A percentile compares a stretch with the other conserved stretches of the same genome.
phyloP scores from a whole-genome alignment of 1,140 invertebrate species.

The Melanaphis sacchari region DNA sequence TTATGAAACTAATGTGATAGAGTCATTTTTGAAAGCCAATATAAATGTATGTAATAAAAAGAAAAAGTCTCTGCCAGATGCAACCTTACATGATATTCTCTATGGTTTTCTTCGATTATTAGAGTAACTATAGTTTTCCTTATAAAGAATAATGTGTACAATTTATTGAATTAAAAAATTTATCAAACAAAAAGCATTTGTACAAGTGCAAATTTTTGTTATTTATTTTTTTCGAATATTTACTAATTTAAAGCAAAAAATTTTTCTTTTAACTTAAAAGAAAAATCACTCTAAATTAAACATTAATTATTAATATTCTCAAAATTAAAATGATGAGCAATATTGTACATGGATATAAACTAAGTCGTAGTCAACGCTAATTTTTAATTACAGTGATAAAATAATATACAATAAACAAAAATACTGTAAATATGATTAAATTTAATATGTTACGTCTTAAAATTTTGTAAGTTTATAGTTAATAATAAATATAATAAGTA shows the following conservation, averaged over 20 bases:
- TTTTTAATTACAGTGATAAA: no score
- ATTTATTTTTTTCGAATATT: neutral
- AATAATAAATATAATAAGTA: no score
- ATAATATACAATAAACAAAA: neutral
- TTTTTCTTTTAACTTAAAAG: neutral
- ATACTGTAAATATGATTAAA: neutral
- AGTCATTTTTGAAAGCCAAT: neutral
- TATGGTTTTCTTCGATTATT: neutral
- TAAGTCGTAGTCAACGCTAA: neutral
- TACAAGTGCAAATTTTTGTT: neutral
- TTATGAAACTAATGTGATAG: neutral
- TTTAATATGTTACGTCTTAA: neutral
- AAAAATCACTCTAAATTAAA: neutral
- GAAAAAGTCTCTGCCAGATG: neutral
- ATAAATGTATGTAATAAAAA: neutral
- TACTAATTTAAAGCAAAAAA: no score
- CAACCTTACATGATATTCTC: neutral
- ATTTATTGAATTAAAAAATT: neutral
- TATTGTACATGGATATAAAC: neutral
- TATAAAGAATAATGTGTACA: neutral
- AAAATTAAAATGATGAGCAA: neutral
- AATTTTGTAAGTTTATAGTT: neutral
- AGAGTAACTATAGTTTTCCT: neutral
- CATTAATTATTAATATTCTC: neutral
- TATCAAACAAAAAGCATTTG: neutral